Conservation (phyloP, 2,797 vertebrate species). For the Emys orbicularis region DNA sequence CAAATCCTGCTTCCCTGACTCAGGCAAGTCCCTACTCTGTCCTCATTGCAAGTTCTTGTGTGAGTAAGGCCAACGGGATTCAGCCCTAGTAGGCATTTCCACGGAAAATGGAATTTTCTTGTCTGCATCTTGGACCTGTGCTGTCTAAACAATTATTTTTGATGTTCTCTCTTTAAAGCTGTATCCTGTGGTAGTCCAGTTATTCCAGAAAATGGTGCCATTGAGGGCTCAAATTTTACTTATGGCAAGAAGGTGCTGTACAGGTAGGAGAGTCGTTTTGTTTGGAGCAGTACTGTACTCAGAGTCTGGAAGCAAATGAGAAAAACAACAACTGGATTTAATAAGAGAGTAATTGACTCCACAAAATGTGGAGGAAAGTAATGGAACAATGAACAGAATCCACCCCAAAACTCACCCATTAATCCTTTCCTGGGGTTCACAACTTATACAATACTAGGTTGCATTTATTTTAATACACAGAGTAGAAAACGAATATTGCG, state of each 20-base stretch:
- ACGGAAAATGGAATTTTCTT: neutral
- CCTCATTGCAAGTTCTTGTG: neutral
- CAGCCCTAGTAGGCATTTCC: neutral
- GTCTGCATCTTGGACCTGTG: neutral
- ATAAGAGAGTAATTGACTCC: neutral
- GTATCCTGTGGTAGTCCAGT: conserved; percentile 88
- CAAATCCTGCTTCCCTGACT: neutral
- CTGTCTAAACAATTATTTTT: conserved; percentile 40
- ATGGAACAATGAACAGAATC: neutral
- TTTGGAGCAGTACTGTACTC: neutral
- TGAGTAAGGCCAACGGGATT: neutral
- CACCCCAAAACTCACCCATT: neutral
- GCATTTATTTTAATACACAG: neutral
- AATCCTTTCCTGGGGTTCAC: neutral
- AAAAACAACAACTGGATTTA: neutral
- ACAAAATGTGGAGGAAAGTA: neutral
- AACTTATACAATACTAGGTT: neutral
- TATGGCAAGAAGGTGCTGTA: conserved; percentile 93
- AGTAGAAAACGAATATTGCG: neutral
- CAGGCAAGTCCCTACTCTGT: neutral
- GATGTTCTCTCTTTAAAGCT: conserved; percentile 81
- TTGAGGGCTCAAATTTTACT: conserved; percentile 91
- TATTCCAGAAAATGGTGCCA: conserved; percentile 87
- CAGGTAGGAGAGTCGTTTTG: conserved; percentile 85
- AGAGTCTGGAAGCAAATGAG: neutral